phyloP scores from a whole-genome alignment of 2,113 vertebrate species.

The Saimiri boliviensis region DNA sequence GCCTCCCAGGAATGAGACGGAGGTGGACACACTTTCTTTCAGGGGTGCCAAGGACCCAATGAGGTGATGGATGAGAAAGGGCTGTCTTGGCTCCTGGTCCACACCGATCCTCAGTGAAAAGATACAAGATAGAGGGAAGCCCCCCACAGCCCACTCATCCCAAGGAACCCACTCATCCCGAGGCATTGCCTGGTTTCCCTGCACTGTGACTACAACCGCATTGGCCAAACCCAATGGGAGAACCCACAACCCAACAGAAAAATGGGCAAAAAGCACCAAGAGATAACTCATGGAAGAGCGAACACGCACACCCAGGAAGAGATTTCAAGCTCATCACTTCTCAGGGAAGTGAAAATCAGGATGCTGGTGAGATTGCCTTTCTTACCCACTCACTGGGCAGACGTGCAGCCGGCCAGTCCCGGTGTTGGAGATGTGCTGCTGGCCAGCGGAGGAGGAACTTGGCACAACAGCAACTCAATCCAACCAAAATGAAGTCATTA shows the following conservation, averaged over 20 bases:
- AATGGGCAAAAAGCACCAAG: background rate
- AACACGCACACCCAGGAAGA: background rate
- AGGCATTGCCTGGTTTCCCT: background rate
- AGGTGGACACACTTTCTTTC: background rate
- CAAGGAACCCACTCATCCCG: background rate
- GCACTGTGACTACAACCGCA: accelerated
- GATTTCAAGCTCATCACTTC: background rate
- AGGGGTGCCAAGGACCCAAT: background rate
- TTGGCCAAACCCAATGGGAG: background rate
- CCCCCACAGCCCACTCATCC: background rate
- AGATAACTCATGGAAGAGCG: background rate
- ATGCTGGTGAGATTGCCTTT: background rate
- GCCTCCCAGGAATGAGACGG: background rate
- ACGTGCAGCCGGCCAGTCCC: background rate
- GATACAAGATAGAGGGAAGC: background rate
- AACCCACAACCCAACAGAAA: background rate
- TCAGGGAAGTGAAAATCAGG: background rate
- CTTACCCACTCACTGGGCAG: background rate
- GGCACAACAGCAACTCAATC: background rate
- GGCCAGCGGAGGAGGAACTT: background rate
- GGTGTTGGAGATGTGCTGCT: background rate
- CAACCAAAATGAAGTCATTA: background rate
- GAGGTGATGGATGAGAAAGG: background rate
- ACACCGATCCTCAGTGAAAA: background rate
- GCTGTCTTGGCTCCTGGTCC: background rate